phyloP scores from a whole-genome alignment of 2,888 invertebrate species.

The Dolichopus griseipennis region DNA sequence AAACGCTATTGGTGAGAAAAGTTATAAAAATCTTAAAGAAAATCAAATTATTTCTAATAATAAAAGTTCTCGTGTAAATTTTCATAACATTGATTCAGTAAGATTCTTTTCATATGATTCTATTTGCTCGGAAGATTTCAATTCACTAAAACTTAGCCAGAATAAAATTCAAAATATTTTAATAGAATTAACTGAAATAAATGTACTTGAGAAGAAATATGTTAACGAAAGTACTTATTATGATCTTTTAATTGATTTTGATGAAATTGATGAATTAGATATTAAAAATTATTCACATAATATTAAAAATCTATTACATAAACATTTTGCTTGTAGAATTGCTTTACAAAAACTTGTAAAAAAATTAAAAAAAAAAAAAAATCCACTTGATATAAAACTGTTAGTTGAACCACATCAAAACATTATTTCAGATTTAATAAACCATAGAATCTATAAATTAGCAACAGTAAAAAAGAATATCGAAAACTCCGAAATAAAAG shows the following conservation, averaged over 20 bases:
- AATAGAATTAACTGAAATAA: background rate
- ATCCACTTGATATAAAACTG: too few relatives aligned
- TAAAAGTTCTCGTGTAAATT: background rate
- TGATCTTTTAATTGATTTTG: background rate
- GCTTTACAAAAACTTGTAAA: background rate
- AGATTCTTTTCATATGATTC: background rate
- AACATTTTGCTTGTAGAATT: background rate
- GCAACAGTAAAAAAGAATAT: too few relatives aligned
- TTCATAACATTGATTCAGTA: background rate
- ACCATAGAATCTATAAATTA: too few relatives aligned
- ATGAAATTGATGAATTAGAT: background rate
- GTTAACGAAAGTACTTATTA: background rate
- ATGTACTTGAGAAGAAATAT: background rate
- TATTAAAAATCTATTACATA: background rate
- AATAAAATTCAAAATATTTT: background rate
- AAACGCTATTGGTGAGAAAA: background rate
- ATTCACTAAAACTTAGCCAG: background rate
- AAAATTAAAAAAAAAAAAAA: too few relatives aligned
- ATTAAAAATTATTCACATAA: background rate
- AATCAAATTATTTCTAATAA: background rate
- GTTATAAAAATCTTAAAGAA: background rate
- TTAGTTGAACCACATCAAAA: background rate
- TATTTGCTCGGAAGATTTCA: background rate
- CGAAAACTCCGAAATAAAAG: too few relatives aligned
- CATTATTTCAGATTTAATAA: background rate